Conservation (phyloP, 35 echinoderm and acorn worm species). For the Apostichopus japonicus region DNA sequence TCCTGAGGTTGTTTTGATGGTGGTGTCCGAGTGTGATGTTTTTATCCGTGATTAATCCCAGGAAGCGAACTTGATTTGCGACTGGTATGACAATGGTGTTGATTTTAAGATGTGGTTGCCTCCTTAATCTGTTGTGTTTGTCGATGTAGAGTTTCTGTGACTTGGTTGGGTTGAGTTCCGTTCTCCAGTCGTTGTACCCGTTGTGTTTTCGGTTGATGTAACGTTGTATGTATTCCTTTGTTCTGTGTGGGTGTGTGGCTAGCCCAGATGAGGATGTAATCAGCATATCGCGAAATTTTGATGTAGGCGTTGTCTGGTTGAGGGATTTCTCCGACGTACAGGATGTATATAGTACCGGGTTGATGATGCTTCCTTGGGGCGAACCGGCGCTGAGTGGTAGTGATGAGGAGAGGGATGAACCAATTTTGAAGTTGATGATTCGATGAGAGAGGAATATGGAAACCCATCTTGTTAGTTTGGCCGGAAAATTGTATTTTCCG, state of each 20-base stretch:
- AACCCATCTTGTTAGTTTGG: slow-evolving; percentile 19
- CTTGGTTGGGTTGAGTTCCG: slow-evolving; percentile 40
- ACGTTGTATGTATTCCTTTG: not conserved
- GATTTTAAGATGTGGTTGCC: not conserved
- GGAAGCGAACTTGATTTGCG: not conserved
- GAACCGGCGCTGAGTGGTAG: not conserved
- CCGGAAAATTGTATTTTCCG: not conserved
- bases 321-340: slow-evolving; percentile 20
- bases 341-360: slow-evolving; percentile 11
- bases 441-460: not conserved
- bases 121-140: not conserved
- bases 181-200: slow-evolving; percentile 38
- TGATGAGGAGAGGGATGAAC: not conserved
- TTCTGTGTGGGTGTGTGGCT: not conserved
- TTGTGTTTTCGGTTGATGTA: not conserved
- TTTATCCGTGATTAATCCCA: not conserved
- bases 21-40: not conserved
- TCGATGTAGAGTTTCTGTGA: slow-evolving; percentile 38
- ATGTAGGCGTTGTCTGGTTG: not conserved
- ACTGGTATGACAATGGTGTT: not conserved
- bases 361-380: slow-evolving; percentile 26
- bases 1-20: not conserved
- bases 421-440: not conserved
- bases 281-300: slow-evolving; percentile 21
- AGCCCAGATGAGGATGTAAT: slow-evolving; percentile 34